These are phyloP conservation scores for Papilio glaucus DNA, from an alignment of 1,140 invertebrate genomes.

Conservation along the genomic window DNA sequence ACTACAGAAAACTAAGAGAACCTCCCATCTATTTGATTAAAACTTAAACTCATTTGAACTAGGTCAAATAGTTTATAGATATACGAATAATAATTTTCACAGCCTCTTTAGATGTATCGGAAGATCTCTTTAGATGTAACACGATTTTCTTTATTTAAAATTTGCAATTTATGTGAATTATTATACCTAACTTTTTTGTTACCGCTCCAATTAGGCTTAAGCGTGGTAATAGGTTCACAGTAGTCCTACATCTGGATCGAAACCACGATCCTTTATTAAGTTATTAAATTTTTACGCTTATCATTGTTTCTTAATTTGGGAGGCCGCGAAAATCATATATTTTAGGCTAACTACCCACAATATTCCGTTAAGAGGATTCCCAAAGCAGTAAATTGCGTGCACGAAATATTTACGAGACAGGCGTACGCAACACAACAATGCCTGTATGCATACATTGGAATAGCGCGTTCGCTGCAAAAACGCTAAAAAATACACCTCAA, in stretches of 20 bases:
- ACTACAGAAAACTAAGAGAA: too few relatives aligned
- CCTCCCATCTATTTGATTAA: too few relatives aligned
- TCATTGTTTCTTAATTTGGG: constrained; percentile 3
- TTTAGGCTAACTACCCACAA: constrained; percentile 46
- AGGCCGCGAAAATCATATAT: constrained; percentile 22
- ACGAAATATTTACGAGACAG: constrained; percentile 79
- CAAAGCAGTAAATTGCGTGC: constrained; percentile 77
- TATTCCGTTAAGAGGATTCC: constrained; percentile 79
- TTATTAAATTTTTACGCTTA: constrained; percentile 1
- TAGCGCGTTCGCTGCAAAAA: constrained; percentile 62
- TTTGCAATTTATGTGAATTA: too few relatives aligned
- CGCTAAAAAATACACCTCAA: constrained; percentile 49
- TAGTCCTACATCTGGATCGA: neutral
- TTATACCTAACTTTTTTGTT: too few relatives aligned
- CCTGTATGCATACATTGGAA: constrained; percentile 65
- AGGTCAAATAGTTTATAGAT: too few relatives aligned
- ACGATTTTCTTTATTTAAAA: too few relatives aligned
- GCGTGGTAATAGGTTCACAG: too few relatives aligned
- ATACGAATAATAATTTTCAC: too few relatives aligned
- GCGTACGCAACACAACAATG: constrained; percentile 69
- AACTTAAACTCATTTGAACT: too few relatives aligned
- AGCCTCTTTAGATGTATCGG: too few relatives aligned
- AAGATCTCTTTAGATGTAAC: too few relatives aligned
- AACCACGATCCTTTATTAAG: neutral
- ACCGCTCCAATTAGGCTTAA: too few relatives aligned